Conservation (phyloP, 2,888 invertebrate genomes). For the Polymixis lichenea region DNA sequence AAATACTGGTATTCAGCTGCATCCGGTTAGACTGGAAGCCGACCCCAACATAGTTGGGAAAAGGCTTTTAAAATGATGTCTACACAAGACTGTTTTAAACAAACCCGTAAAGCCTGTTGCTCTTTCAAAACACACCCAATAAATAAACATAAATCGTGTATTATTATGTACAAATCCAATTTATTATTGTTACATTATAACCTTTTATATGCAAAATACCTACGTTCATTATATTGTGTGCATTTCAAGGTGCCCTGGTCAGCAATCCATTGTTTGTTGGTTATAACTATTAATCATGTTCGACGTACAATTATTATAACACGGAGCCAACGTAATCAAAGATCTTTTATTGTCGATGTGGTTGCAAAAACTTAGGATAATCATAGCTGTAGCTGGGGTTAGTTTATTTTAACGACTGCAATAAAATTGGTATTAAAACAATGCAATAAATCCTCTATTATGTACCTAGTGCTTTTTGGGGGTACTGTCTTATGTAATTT, state of each 20-base stretch:
- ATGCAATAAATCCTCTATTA: neutral
- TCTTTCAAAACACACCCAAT: slow-evolving; percentile 22
- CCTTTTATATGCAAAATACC: slow-evolving; percentile 57
- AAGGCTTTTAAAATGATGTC: too few species aligned
- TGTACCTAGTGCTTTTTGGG: too few species aligned
- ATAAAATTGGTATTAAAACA: neutral
- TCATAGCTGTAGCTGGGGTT: slow-evolving; percentile 10
- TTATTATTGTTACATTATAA: slow-evolving; percentile 39
- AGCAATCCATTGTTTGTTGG: slow-evolving; percentile 50
- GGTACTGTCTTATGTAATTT: too few species aligned
- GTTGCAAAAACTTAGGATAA: slow-evolving; percentile 54
- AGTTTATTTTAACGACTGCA: neutral
- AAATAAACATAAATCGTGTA: slow-evolving; percentile 24
- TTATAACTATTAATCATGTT: slow-evolving; percentile 55
- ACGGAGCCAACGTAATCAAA: slow-evolving; percentile 39
- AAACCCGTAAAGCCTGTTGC: neutral
- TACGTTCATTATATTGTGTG: slow-evolving; percentile 47
- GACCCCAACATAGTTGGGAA: too few species aligned
- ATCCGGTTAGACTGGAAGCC: too few species aligned
- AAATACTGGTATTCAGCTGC: too few species aligned
- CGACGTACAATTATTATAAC: slow-evolving; percentile 58
- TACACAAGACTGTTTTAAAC: neutral
- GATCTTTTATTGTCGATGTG: slow-evolving; percentile 46
- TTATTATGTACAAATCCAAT: slow-evolving; percentile 27
- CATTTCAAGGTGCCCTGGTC: slow-evolving; percentile 59